Base-by-base conservation (phyloP, 2,888 invertebrate genomes). In the Aspidiotus destructor region DNA sequence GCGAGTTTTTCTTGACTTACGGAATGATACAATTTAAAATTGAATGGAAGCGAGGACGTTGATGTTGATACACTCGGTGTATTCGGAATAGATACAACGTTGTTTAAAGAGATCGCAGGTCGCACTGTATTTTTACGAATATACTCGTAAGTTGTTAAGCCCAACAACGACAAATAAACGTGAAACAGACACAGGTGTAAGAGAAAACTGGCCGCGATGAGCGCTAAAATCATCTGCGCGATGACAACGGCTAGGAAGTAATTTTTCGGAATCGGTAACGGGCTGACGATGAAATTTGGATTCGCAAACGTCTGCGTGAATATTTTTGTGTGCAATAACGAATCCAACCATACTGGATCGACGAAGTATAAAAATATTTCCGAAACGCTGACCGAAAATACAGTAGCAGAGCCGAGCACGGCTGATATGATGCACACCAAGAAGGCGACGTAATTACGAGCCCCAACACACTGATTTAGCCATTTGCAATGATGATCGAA, bases 401-500 rank as follows among this genome's bases (percentile, higher is more conserved):
- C 86, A 72, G 86, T 81, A 70, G 86, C 76, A 15, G 88, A 84
- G 72, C 88, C 85, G 70, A 86, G 79, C 71, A 89, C 84, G 28
- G 91, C 91, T 64, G 89, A 87, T 70, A 85, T 81, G 68, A 92
- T 86, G 75, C 89, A 88, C 77, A 86, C 84, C 73, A 92, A 82
- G 78, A 93, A 93, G 41, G 87, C 85, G 57, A 82, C 83, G 81
- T 96, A 97, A 78, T 96, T 97, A 73, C 92, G 82, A 58, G 84
- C 84, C 9, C 98, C 98, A 71, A 98, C 86, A 80, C 98, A 98
- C 79, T 94, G 96, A 81, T 98, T 98, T 73, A 98, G 82, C 97
- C 98, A 98, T 82, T 95, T 94, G 82, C 97, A 98, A 79, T 98
- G 97, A 78, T 97, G 97, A 78, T 98, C 97, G 79, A 98, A 98